These are phyloP conservation scores for Sussaba pulchella DNA, from an alignment of 2,888 invertebrate genomes.

Conservation along the genomic window DNA sequence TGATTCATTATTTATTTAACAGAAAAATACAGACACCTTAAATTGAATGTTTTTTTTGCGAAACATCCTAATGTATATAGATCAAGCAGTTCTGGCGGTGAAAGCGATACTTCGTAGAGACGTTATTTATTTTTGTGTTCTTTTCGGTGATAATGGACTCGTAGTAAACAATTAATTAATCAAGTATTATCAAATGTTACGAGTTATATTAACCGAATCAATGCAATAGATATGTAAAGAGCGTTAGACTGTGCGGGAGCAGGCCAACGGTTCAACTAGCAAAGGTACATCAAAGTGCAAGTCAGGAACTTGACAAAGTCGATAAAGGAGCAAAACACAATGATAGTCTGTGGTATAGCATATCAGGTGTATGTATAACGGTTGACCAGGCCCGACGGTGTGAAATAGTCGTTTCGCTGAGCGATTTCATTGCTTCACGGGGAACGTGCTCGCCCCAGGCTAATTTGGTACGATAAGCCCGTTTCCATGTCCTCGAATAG, in stretches of 20 bases:
- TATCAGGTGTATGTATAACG: not conserved
- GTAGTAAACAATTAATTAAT: constrained; percentile 28
- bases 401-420: constrained; percentile 15
- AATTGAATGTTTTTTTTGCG: too few relatives aligned
- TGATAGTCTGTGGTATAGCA: not conserved
- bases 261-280: not conserved
- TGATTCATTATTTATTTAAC: too few relatives aligned
- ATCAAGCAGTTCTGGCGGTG: too few relatives aligned
- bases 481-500: constrained; percentile 32
- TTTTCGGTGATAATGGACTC: not conserved
- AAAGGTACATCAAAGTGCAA: not conserved
- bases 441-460: not conserved
- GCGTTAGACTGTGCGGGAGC: not conserved
- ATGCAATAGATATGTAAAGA: not conserved
- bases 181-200: constrained; percentile 9
- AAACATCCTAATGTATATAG: too few relatives aligned
- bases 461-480: constrained; percentile 51
- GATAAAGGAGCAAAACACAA: not conserved
- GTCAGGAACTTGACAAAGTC: constrained; percentile 1
- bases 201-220: not conserved
- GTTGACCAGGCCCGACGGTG: constrained; percentile 13
- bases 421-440: constrained; percentile 28
- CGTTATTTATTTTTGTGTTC: too few relatives aligned
- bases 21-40: too few relatives aligned
- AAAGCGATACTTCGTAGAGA: too few relatives aligned